These are phyloP conservation scores for Pelecanus crispus DNA, from an alignment of 2,113 vertebrate genomes.

Conservation along the genomic window DNA sequence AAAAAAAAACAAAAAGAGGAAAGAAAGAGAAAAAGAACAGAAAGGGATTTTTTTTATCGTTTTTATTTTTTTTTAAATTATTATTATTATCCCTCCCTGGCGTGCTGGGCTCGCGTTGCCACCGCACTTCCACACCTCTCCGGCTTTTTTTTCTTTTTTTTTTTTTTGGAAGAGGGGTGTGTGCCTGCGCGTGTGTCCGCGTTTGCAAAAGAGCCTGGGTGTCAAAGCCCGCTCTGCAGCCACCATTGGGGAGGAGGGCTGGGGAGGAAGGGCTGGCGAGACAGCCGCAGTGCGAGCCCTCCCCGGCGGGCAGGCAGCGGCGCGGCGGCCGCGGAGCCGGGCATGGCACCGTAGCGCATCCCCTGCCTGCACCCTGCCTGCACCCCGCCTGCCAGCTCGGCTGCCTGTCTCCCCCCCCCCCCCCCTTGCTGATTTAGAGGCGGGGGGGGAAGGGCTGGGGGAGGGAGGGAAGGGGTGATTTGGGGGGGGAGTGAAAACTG, in stretches of 20 bases:
- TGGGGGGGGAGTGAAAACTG: neutral
- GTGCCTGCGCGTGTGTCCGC: neutral
- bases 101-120: neutral
- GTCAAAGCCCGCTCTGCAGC: constrained; percentile 33
- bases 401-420: neutral
- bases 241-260: constrained; percentile 7
- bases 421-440: neutral
- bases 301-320: neutral
- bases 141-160: neutral
- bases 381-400: neutral
- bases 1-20: neutral
- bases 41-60: neutral
- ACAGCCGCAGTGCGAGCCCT: constrained; percentile 49
- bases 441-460: neutral
- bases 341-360: constrained; percentile 29
- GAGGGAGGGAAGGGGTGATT: neutral
- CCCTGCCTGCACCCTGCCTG: neutral
- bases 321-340: neutral
- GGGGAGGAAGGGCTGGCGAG: constrained; percentile 43
- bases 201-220: constrained; percentile 1
- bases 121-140: neutral
- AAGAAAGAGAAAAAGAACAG: neutral
- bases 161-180: neutral
- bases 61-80: neutral
- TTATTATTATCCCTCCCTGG: neutral